Evolutionary conservation across 2,113 vertebrate genomes (phyloP).

Genomic region (Gymnocephalus cernua): DNA sequence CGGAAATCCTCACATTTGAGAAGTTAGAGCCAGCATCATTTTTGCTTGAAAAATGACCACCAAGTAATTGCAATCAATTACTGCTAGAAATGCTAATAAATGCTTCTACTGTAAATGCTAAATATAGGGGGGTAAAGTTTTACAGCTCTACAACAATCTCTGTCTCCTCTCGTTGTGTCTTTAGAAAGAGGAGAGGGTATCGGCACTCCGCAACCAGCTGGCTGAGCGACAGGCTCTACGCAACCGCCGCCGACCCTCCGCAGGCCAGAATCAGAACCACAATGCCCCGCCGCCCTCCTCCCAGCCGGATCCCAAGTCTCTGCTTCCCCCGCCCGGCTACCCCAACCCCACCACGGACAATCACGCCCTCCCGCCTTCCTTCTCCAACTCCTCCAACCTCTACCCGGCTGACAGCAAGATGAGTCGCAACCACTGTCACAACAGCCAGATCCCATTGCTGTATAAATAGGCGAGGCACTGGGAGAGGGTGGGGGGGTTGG

Average conservation of each 20-base stretch:
- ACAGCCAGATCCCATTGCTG: constrained; percentile 93
- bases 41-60: background rate
- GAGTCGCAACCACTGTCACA: constrained; percentile 91
- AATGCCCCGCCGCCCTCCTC: constrained; percentile 70
- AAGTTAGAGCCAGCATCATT: background rate
- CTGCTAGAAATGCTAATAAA: background rate
- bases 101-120: background rate
- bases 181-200: constrained; percentile 94
- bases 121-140: background rate
- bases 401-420: constrained; percentile 91
- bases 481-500: background rate
- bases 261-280: constrained; percentile 84
- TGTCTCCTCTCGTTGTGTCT: constrained; percentile 1
- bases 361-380: constrained; percentile 84
- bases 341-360: constrained; percentile 85
- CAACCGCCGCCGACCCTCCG: constrained; percentile 87
- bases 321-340: constrained; percentile 85
- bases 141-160: background rate
- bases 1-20: background rate
- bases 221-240: constrained; percentile 91
- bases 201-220: constrained; percentile 92
- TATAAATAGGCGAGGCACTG: constrained; percentile 84
- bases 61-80: background rate
- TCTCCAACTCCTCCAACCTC: constrained; percentile 85
- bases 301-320: constrained; percentile 83